phyloP scores from a whole-genome alignment of 2,113 vertebrate species.

The Canis aureus region DNA sequence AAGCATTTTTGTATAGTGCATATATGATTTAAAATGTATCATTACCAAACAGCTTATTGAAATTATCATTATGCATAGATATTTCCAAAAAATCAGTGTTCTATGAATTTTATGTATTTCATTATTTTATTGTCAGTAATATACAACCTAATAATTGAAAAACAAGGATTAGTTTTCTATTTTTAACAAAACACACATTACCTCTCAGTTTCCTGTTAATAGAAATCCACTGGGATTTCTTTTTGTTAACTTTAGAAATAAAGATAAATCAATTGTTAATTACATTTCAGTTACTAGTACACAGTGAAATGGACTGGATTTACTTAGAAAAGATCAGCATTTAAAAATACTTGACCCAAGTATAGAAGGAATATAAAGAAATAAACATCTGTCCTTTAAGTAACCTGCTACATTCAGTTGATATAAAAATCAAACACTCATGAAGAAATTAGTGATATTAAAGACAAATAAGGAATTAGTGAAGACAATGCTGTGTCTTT shows the following conservation, averaged over 20 bases:
- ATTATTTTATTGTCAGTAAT: conserved; percentile 44
- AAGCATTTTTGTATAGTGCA: not conserved
- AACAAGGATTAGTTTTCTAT: not conserved
- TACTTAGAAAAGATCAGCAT: not conserved
- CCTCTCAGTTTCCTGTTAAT: not conserved
- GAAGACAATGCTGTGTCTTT: not conserved
- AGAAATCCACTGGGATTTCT: not conserved
- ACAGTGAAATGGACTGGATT: not conserved
- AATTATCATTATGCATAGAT: not conserved
- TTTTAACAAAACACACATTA: conserved; percentile 45
- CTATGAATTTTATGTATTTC: conserved; percentile 21
- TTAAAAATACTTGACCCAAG: not conserved
- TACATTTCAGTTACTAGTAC: conserved; percentile 21
- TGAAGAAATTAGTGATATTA: conserved; percentile 24
- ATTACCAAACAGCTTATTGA: not conserved
- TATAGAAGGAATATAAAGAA: not conserved
- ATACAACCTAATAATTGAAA: conserved; percentile 15
- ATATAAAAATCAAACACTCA: not conserved
- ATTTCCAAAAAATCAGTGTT: not conserved
- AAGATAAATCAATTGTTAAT: conserved; percentile 1
- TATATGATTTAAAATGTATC: not conserved
- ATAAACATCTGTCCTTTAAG: not conserved
- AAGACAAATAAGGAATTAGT: not conserved
- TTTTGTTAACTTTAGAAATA: conserved; percentile 35
- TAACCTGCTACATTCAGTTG: not conserved